Evolutionary conservation across 2,797 vertebrate genomes (phyloP).

Genomic region (Sebastiscus albofasciatus): DNA sequence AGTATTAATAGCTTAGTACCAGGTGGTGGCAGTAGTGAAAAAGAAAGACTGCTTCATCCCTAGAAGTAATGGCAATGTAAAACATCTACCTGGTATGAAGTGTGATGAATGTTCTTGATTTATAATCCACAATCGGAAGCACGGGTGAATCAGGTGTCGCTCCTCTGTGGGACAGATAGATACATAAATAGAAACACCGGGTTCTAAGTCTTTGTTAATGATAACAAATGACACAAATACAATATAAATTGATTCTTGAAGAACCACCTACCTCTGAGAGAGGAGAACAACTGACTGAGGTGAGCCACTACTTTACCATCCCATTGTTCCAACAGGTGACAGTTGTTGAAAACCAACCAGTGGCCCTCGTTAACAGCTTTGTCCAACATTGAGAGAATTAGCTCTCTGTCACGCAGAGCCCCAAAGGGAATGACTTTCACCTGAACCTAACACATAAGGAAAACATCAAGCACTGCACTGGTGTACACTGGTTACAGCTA

Average conservation of each 20-base stretch:
- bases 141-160: constrained; percentile 46
- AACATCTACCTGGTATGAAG: constrained; percentile 83
- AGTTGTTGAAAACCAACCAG: constrained; percentile 89
- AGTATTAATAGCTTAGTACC: not conserved
- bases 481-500: no score
- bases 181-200: not conserved
- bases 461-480: not conserved
- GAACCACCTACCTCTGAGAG: constrained; percentile 56
- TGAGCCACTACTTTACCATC: constrained; percentile 71
- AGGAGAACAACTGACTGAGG: constrained; percentile 58
- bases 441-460: constrained; percentile 47
- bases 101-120: constrained; percentile 61
- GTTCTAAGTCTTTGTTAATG: not conserved
- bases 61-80: no score
- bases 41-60: not conserved
- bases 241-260: not conserved
- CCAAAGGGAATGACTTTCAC: constrained; percentile 81
- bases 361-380: constrained; percentile 76
- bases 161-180: constrained; percentile 22
- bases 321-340: constrained; percentile 84
- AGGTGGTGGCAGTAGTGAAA: not conserved
- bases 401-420: constrained; percentile 55
- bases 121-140: constrained; percentile 88
- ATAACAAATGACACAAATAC: not conserved
- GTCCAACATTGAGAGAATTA: constrained; percentile 67